These are phyloP conservation scores for Strix aluco DNA, from an alignment of 2,113 vertebrate species.

Conservation along the genomic window DNA sequence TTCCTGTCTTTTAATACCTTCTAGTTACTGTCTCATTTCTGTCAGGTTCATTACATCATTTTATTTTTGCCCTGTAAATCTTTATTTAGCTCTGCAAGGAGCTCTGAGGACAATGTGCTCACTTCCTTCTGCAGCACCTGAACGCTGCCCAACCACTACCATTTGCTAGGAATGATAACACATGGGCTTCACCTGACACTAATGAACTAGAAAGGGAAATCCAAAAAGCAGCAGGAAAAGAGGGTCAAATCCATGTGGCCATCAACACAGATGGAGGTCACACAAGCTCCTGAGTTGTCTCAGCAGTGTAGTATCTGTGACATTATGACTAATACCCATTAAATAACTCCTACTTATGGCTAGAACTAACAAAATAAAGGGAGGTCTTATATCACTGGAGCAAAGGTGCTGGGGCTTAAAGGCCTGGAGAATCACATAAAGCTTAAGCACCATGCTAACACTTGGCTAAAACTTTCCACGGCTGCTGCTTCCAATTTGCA, in stretches of 20 bases:
- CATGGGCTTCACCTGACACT: not conserved
- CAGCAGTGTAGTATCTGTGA: not conserved
- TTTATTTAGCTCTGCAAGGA: not conserved
- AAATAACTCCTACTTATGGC: not conserved
- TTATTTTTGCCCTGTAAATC: not conserved
- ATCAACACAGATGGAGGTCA: not conserved
- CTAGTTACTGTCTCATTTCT: not conserved
- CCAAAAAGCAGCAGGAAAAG: not conserved
- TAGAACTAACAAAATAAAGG: not conserved
- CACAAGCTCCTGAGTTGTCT: not conserved
- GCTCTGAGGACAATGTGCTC: not conserved
- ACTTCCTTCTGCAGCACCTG: not conserved
- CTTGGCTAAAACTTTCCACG: not conserved
- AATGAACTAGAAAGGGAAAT: not conserved
- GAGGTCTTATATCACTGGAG: not conserved
- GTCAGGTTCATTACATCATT: constrained; percentile 15
- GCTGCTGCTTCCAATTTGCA: not conserved
- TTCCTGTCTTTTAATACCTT: not conserved
- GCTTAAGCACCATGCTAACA: not conserved
- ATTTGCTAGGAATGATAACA: not conserved
- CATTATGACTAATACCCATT: not conserved
- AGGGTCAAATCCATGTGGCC: not conserved
- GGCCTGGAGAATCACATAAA: not conserved
- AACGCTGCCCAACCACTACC: not conserved
- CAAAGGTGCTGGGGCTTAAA: not conserved